phyloP scores from a whole-genome alignment of 2,888 invertebrate species.

The Thymelicus acteon region DNA sequence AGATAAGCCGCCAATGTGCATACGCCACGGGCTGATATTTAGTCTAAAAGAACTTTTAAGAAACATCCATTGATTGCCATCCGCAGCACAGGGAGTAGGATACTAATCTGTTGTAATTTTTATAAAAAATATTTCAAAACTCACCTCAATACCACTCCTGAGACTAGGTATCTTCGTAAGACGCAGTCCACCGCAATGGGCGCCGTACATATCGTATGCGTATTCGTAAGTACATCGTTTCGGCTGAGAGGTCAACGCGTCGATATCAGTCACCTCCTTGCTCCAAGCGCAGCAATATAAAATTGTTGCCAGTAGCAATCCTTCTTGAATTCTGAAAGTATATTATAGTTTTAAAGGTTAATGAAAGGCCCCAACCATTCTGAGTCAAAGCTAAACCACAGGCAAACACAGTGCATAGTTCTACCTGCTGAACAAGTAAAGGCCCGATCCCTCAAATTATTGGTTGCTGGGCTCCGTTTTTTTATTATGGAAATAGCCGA shows the following conservation, averaged over 20 bases:
- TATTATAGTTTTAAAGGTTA: background rate
- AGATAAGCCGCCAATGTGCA: too few species aligned
- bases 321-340: slow-evolving; percentile 57
- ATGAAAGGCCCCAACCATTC: too few species aligned
- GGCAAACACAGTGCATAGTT: too few species aligned
- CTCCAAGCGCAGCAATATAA: slow-evolving; percentile 47
- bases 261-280: slow-evolving; percentile 69
- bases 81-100: too few species aligned
- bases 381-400: too few species aligned
- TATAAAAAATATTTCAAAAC: slow-evolving; percentile 22
- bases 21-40: too few species aligned
- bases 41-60: too few species aligned
- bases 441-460: too few species aligned
- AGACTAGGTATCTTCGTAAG: slow-evolving; percentile 78
- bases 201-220: slow-evolving; percentile 82
- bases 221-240: slow-evolving; percentile 80
- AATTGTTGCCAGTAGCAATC: slow-evolving; percentile 50
- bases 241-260: slow-evolving; percentile 60
- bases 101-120: too few species aligned
- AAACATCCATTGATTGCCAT: too few species aligned
- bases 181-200: slow-evolving; percentile 78
- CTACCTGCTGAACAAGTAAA: too few species aligned
- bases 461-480: too few species aligned
- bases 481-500: background rate
- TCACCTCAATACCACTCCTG: slow-evolving; percentile 82